Evolutionary conservation across 2,888 invertebrate species (phyloP), one percentile per base, ranked within the genome.

Genomic region (Achlya flavicornis): DNA sequence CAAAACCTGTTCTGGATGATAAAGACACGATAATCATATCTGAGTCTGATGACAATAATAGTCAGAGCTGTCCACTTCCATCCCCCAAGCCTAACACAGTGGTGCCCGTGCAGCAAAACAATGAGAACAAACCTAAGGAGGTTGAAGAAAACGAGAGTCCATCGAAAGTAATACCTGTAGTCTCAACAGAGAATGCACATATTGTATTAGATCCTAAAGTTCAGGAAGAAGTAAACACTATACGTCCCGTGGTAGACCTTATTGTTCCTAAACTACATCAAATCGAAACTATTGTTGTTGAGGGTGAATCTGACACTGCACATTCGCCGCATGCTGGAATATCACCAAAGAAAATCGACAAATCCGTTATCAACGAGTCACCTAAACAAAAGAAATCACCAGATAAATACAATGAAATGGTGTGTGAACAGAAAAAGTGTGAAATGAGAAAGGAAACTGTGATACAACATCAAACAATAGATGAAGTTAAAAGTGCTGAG

Each of bases 61-160:
- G 94, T 79, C 90, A 94, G 72, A 93, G 93, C 75, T 92, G 93
- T 73, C 93, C 93, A 1, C 71, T 93, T 35, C 93, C 93, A n/a
- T 92, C 93, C 5, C 93, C 93, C 0, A 90, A 91, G 77, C 87
- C 84, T 19, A 85, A 86, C 62, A 74, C 77, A 14, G 78, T 88
- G 58, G 81, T 79, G 19, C 91, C 89, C 16, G 81, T 86, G 10
- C 79, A 74, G 59, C 83, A 83, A 48, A 82, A 78, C 41, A 85
- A 85, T 69, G 88, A 89, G 46, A 85, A 87, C 61, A 88, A 87
- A 73, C 85, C 90, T 1, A 90, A 88, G 71, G 89, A 89, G 64
- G 76, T 88, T n/a, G 83, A 86, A 65, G 91, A 91, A 77, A 89
- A 86, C 63, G 86, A 87, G n/a, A 89, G 88, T 71, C 89, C 88